These are phyloP conservation scores for Scaptomyza cyrtandrae DNA, from an alignment of 2,888 invertebrate species.

Conservation along the genomic window DNA sequence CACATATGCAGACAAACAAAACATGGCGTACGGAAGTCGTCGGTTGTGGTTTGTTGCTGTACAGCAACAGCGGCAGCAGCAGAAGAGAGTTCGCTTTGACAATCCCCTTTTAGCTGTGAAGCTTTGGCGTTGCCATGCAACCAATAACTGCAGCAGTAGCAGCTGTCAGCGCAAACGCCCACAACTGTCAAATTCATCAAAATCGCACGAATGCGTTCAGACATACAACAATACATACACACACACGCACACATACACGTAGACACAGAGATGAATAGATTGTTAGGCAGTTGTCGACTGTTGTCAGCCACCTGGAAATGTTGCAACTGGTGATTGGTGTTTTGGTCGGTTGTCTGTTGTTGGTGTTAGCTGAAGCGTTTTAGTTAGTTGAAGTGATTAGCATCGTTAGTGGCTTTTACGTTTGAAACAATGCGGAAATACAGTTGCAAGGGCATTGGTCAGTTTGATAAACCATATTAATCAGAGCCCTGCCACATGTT, in stretches of 20 bases:
- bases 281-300: constrained; percentile 62
- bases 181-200: constrained; percentile 84
- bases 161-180: constrained; percentile 82
- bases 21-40: constrained; percentile 78
- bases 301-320: constrained; percentile 74
- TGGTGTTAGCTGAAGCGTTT: constrained; percentile 69
- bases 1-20: constrained; percentile 61
- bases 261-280: constrained; percentile 33
- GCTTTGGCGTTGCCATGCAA: constrained; percentile 48
- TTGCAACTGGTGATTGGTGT: constrained; percentile 49
- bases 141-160: constrained; percentile 57
- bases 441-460: constrained; percentile 64
- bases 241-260: constrained; percentile 12
- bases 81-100: constrained; percentile 35
- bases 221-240: constrained; percentile 14
- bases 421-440: constrained; percentile 73
- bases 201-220: constrained; percentile 77
- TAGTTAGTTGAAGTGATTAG: constrained; percentile 78
- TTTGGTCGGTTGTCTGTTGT: constrained; percentile 17
- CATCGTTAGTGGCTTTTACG: constrained; percentile 78
- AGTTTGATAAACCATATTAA: constrained; percentile 45
- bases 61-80: neutral
- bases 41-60: constrained; percentile 67
- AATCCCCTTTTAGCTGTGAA: constrained; percentile 25
- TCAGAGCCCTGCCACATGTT: constrained; percentile 15